Evolutionary conservation across 2,113 vertebrate species (phyloP), one percentile per base, ranked within the genome.

Genomic region (Sinosuthora webbiana): DNA sequence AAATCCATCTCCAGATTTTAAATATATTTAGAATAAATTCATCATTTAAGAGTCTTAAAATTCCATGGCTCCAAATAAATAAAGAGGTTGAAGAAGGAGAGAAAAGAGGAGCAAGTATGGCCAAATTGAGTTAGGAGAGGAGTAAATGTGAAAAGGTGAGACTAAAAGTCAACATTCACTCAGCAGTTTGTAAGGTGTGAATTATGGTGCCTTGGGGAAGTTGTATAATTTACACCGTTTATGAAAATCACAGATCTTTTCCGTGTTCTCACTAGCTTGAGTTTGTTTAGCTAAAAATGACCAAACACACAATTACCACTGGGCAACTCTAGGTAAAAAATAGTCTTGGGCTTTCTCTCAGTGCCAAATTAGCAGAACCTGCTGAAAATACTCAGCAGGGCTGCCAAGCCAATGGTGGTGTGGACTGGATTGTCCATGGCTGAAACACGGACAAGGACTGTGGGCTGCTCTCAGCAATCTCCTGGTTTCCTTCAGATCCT

Each of bases 1-100:
- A 84, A 91, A 76, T 87, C 15, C 27, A 53, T 76, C 84, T 95
- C 74, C 50, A 91, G 31, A 47, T 83, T 50, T 89, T 56, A 83
- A 91, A 95, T 69, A 59, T 37, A 41, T 67, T 95, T 83, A 55
- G 12, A 18, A 53, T 44, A 56, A 21, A 50, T 24, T 81, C 20
- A 74, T 73, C 13, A 59, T 62, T 11, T 65, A 49, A 69, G 27
- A 50, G 7, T 12, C 37, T 44, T 81, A 65, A 95, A 87, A 73
- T 39, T 35, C 18, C 59, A n/a, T 19, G 33, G 33, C 27, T 80
- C 31, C 14, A 31, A 23, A n/a, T 44, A 68, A 91, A 18, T 39
- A 70, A 87, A 82, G 7, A 31, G 28, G 53, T 23, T 24, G 45
- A 70, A 86, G 52, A 53, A 67, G 44, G 28, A 77, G 49, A 57